These are phyloP conservation scores for Pterocles orientalis DNA, from an alignment of 2,113 vertebrate genomes.

Conservation along the genomic window DNA sequence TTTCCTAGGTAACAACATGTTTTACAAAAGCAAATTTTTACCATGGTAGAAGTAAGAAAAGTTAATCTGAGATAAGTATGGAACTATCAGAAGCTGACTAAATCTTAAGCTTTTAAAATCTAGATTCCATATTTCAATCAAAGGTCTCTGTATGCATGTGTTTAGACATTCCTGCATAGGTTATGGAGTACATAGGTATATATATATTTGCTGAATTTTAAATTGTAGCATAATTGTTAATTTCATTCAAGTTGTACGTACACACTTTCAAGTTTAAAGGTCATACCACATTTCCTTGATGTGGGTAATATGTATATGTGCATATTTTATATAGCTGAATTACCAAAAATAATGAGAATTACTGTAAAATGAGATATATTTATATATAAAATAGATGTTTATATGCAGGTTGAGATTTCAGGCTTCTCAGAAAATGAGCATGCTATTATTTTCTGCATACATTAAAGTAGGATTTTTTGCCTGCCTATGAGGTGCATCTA, in stretches of 20 bases:
- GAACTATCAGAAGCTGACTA: neutral
- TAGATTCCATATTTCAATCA: neutral
- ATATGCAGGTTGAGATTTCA: neutral
- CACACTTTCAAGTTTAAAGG: neutral
- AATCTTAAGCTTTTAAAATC: neutral
- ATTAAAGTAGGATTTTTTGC: neutral
- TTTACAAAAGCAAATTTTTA: slow-evolving; percentile 18
- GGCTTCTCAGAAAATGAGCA: neutral
- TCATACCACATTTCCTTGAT: neutral
- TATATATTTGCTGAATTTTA: neutral
- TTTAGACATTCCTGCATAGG: neutral
- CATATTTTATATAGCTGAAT: neutral
- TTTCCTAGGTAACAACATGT: slow-evolving; percentile 33
- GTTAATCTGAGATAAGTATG: neutral
- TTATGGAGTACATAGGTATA: neutral
- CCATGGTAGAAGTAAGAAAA: neutral
- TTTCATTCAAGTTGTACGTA: neutral
- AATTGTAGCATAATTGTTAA: neutral
- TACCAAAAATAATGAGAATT: neutral
- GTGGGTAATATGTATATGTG: neutral
- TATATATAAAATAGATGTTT: neutral
- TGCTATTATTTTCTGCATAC: neutral
- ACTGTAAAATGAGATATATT: neutral
- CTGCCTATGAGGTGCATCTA: neutral
- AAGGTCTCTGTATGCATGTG: neutral